Evolutionary conservation across 2,113 vertebrate species (phyloP).

Genomic region (Solenodon paradoxus): DNA sequence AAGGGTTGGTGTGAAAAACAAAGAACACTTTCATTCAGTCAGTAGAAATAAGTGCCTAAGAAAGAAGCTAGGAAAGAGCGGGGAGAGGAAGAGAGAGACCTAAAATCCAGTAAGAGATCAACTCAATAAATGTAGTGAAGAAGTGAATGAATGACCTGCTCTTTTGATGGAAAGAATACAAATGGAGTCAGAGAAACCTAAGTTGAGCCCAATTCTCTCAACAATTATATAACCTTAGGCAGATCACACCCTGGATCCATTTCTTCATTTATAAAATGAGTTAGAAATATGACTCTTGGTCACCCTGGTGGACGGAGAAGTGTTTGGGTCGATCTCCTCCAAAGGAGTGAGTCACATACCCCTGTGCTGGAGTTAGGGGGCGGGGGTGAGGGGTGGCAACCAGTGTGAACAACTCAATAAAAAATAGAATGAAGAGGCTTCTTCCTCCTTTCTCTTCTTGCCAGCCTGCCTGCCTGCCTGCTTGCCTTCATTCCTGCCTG

Average conservation of each 20-base stretch:
- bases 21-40: not conserved
- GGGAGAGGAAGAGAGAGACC: not conserved
- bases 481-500: no score
- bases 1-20: slow-evolving; percentile 37
- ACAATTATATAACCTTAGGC: not conserved
- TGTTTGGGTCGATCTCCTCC: no score
- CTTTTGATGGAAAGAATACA: not conserved
- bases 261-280: slow-evolving; percentile 12
- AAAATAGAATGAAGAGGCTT: no score
- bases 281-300: slow-evolving; percentile 19
- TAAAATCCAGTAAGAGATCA: not conserved
- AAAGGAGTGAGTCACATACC: no score
- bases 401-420: no score
- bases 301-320: no score
- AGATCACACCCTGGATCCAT: not conserved
- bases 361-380: no score
- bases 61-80: not conserved
- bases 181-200: not conserved
- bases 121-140: not conserved
- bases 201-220: not conserved
- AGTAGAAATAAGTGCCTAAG: not conserved
- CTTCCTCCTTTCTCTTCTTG: no score
- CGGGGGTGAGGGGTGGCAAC: no score
- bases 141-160: not conserved
- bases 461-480: no score